Conservation (phyloP, 2,888 invertebrate genomes). For the Octodonta nipae region DNA sequence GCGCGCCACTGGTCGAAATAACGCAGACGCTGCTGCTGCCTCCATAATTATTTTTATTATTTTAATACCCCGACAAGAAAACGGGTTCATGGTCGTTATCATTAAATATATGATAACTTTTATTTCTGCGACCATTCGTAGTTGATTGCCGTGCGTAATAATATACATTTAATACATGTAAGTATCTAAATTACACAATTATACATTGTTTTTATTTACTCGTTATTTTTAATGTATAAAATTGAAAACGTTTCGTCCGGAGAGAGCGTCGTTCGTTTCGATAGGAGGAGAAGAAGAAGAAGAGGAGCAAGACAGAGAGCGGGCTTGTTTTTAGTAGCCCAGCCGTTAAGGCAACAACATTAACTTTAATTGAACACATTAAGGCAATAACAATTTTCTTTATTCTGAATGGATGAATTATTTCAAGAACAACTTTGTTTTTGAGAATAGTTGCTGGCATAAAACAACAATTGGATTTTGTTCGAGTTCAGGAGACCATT, state of each 20-base stretch:
- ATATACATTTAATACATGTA: conserved; percentile 32
- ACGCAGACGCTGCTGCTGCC: conserved; percentile 22
- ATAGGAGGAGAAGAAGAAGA: too few relatives aligned
- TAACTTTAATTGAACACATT: neutral
- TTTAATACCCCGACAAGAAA: conserved; percentile 36
- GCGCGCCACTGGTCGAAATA: conserved; percentile 19
- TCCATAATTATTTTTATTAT: conserved; percentile 36
- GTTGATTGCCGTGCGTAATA: conserved; percentile 35
- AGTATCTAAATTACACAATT: conserved; percentile 27
- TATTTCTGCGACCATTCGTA: conserved; percentile 32
- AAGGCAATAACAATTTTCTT: conserved; percentile 1
- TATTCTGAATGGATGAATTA: too few relatives aligned
- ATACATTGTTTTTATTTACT: conserved; percentile 22
- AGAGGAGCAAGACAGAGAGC: neutral
- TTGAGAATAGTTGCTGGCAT: too few relatives aligned
- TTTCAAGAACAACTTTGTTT: too few relatives aligned
- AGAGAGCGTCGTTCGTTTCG: too few relatives aligned
- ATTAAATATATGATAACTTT: conserved; percentile 38
- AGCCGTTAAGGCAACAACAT: conserved; percentile 1
- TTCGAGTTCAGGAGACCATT: too few relatives aligned
- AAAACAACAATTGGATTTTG: too few relatives aligned
- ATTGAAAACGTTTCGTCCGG: too few relatives aligned
- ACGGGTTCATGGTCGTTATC: conserved; percentile 38
- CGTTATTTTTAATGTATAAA: conserved; percentile 8
- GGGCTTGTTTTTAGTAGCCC: neutral